A percentile compares a stretch with the other conserved stretches of the same genome.
Evolutionary conservation across 1,140 invertebrate species (phyloP).

Genomic region (Mya arenaria): DNA sequence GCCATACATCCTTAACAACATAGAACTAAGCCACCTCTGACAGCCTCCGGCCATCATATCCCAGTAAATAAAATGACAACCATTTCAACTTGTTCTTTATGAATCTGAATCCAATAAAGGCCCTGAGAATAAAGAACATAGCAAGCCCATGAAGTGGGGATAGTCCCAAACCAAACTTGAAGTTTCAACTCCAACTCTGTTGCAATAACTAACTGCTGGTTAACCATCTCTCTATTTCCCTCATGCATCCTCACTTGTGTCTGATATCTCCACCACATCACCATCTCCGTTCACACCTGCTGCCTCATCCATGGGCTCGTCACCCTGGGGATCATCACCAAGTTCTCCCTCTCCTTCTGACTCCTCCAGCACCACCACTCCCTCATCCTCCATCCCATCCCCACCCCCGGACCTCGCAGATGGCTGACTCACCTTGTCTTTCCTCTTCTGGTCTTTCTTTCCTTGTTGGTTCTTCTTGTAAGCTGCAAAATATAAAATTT

Average conservation of each 20-base stretch:
- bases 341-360: constrained; percentile 57
- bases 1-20: no score
- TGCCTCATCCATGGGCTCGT: constrained; percentile 3
- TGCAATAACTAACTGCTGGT: no score
- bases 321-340: no score
- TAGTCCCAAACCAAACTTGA: no score
- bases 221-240: not conserved
- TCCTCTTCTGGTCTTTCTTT: constrained; percentile 85
- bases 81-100: no score
- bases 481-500: constrained; percentile 71
- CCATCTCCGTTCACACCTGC: constrained; percentile 41
- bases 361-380: constrained; percentile 56
- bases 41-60: no score
- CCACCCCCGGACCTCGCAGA: constrained; percentile 38
- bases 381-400: constrained; percentile 56
- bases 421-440: constrained; percentile 64
- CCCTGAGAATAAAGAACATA: no score
- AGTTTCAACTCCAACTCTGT: no score
- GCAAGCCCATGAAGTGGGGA: no score
- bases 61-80: no score
- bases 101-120: no score
- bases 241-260: constrained; percentile 36
- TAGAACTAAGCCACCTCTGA: no score
- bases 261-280: constrained; percentile 62
- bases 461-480: constrained; percentile 84